phyloP scores from a whole-genome alignment of 30 jellyfish, hydroid and myxozoan genomes.

The Aurelia aurita region DNA sequence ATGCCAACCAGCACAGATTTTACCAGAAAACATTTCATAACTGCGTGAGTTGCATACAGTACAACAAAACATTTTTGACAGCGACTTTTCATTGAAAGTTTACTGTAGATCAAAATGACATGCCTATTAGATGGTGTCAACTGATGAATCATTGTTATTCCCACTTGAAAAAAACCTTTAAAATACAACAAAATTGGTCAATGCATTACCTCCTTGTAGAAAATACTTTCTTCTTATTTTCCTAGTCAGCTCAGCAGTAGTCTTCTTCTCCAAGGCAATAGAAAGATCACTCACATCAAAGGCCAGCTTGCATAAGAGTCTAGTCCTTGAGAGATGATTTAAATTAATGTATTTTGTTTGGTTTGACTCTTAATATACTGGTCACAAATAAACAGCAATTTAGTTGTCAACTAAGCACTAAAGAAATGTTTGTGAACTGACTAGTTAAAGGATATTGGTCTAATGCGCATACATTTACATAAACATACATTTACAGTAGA shows the following conservation, averaged over 20 bases:
- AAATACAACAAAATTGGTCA: not conserved
- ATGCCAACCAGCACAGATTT: too few species aligned
- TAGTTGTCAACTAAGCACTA: too few species aligned
- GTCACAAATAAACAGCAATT: not conserved
- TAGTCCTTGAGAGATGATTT: not conserved
- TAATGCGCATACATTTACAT: too few species aligned
- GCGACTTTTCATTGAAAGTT: not conserved
- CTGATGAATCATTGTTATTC: too few species aligned
- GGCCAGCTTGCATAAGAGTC: conserved; percentile 39
- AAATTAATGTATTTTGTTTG: not conserved
- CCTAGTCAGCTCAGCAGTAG: not conserved
- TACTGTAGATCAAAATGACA: not conserved
- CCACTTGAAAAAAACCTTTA: too few species aligned
- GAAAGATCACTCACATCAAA: conserved; percentile 31
- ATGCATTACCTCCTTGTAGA: conserved; percentile 39
- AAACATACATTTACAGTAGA: too few species aligned
- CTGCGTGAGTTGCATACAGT: not conserved
- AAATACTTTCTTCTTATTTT: conserved; percentile 4
- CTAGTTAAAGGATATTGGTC: too few species aligned
- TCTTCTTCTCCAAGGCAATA: not conserved
- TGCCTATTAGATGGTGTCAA: not conserved
- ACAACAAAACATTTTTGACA: too few species aligned
- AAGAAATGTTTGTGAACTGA: too few species aligned
- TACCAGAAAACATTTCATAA: not conserved
- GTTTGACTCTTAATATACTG: not conserved